These are phyloP conservation scores for Channa striata DNA, from an alignment of 2,797 vertebrate species.

Conservation along the genomic window DNA sequence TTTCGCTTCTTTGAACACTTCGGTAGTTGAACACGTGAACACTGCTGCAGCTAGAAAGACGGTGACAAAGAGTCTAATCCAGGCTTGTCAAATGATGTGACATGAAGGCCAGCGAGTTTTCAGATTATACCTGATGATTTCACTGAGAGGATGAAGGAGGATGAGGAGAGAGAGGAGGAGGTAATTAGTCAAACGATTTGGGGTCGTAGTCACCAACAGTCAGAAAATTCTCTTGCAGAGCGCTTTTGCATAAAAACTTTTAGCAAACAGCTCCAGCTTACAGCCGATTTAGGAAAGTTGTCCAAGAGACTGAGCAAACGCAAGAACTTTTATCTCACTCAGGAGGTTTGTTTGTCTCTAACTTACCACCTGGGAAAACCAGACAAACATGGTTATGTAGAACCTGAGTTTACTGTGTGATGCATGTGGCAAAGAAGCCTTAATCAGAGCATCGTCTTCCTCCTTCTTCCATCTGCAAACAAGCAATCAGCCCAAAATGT, in stretches of 20 bases:
- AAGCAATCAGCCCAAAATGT: constrained; percentile 20
- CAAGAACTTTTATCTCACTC: constrained; percentile 16
- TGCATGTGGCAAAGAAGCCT: not conserved
- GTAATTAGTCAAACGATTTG: constrained; percentile 47
- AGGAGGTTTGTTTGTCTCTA: not conserved
- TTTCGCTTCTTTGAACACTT: constrained; percentile 64
- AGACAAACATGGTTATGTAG: constrained; percentile 12
- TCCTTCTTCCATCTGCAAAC: not conserved
- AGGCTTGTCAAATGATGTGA: constrained; percentile 37
- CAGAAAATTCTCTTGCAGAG: constrained; percentile 11
- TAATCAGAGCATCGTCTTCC: not conserved
- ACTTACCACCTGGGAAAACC: not conserved
- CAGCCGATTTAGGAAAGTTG: constrained; percentile 38
- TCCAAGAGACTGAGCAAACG: not conserved
- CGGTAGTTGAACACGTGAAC: constrained; percentile 42
- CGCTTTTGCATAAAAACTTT: constrained; percentile 1
- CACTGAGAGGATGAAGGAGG: constrained; percentile 46
- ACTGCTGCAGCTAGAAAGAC: constrained; percentile 19
- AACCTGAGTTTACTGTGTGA: not conserved
- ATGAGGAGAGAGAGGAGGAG: constrained; percentile 22
- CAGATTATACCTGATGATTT: constrained; percentile 60
- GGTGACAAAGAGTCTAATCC: constrained; percentile 58
- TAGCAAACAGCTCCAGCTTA: constrained; percentile 15
- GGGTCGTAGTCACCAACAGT: constrained; percentile 32
- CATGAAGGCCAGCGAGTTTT: constrained; percentile 43